Conservation (phyloP, 2,113 vertebrate species). For the Campylorhamphus procurvoides region DNA sequence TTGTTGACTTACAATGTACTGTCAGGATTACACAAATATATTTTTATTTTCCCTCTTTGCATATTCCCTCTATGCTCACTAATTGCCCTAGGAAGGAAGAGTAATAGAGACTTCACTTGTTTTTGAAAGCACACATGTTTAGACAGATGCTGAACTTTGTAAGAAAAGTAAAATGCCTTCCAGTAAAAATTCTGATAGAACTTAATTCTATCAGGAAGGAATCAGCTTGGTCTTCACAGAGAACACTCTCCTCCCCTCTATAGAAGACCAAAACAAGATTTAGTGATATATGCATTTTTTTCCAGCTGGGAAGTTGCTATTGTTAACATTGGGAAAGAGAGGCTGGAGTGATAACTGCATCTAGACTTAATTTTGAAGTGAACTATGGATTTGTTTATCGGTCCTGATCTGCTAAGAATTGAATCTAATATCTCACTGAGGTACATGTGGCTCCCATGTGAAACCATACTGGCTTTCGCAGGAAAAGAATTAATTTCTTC, state of each 20-base stretch:
- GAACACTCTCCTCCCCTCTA: not conserved
- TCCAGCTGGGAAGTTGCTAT: not conserved
- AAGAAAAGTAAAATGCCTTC: slow-evolving; percentile 9
- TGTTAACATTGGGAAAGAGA: not conserved
- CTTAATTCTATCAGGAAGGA: not conserved
- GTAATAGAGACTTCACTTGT: slow-evolving; percentile 35
- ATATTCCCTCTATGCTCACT: slow-evolving; percentile 19
- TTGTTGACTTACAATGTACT: slow-evolving; percentile 24
- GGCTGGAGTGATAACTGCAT: not conserved
- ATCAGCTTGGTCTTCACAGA: not conserved
- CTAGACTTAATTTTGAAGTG: not conserved
- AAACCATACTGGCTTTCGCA: not conserved
- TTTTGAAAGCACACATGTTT: not conserved
- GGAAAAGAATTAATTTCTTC: not conserved
- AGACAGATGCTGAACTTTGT: slow-evolving; percentile 36
- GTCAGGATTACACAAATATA: slow-evolving; percentile 52
- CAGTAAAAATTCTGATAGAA: not conserved
- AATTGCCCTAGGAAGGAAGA: slow-evolving; percentile 17
- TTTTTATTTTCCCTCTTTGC: slow-evolving; percentile 44
- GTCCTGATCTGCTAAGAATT: not conserved
- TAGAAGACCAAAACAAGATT: not conserved
- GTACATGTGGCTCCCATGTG: not conserved
- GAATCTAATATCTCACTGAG: not conserved
- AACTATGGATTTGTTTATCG: not conserved
- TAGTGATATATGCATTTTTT: not conserved